phyloP scores from a whole-genome alignment of 2,113 vertebrate genomes.

The Cepphus grylle region DNA sequence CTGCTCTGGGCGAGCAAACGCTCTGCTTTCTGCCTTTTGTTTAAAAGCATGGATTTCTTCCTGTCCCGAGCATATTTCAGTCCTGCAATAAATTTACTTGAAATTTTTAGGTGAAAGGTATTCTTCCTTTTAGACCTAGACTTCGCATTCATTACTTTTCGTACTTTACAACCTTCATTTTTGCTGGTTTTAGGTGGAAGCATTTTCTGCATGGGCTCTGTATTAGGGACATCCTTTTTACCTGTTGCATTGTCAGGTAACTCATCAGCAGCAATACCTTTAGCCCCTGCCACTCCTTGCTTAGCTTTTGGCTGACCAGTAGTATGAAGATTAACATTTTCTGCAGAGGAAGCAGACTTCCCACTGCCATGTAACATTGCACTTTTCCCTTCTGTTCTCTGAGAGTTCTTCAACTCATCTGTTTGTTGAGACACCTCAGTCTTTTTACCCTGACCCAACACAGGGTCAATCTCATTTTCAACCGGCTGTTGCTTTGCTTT shows the following conservation, averaged over 20 bases:
- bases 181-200: background rate
- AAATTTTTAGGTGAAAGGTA: constrained; percentile 1
- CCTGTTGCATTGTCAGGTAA: background rate
- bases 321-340: background rate
- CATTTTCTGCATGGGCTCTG: background rate
- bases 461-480: background rate
- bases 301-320: constrained; percentile 29
- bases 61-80: constrained; percentile 24
- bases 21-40: constrained; percentile 7
- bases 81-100: constrained; percentile 33
- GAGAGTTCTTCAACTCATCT: background rate
- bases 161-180: background rate
- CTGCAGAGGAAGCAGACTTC: background rate
- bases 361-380: background rate
- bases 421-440: constrained; percentile 29
- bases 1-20: background rate
- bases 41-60: constrained; percentile 40
- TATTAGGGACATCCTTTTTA: background rate
- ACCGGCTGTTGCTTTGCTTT: background rate
- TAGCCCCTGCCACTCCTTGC: background rate
- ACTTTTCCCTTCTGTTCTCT: background rate
- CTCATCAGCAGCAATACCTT: background rate
- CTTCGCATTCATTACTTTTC: background rate
- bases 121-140: background rate
- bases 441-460: constrained; percentile 65